Evolutionary conservation across 2,113 vertebrate genomes (phyloP), one percentile per base, ranked within the genome.

Genomic region (Castor canadensis): DNA sequence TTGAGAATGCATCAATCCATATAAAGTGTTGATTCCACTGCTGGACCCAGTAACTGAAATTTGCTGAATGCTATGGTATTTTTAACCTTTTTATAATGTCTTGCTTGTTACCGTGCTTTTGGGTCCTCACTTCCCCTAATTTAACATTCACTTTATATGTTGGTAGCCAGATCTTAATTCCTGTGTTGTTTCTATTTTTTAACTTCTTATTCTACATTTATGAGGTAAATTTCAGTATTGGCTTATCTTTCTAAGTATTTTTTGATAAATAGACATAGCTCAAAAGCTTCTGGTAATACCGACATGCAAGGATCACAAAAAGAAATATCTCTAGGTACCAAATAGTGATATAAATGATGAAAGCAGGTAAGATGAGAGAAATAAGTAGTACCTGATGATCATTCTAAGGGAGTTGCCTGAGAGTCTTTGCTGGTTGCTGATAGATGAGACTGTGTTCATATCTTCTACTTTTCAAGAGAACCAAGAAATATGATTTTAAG

Each of bases 171-270:
- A 54, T 67, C 32, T 92, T 49, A 24, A 60, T 69, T 89, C 60
- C 32, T 92, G 0, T 58, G 49, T 84, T 84, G 52, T 82, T 89
- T 96, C 43, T 89, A 79, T 17, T 67, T 87, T 95, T 77, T 87
- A 26, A 56, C 24, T 91, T 76, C 72, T 77, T 43, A 86, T 54
- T 60, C 38, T 90, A 26, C 38, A 73, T 93, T 97, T 96, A 60
- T 90, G 28, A 88, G 76, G 47, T 86, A 47, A 5, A 56, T 56
- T 77, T 72, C 60, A 73, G 1, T 66, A 72, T 71, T 66, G 73
- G 67, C 52, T 92, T 72, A 75, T 52, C 47, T 86, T 89, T 58
- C 38, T 56, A 91, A 58, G 26, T 64, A 15, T 82, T 49, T 79
- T 56, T 2, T 0, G 75, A 71, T 40, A 38, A 89, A 72, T 1